These are phyloP conservation scores for Aplocera efformata DNA, from an alignment of 2,888 invertebrate species.

Conservation along the genomic window DNA sequence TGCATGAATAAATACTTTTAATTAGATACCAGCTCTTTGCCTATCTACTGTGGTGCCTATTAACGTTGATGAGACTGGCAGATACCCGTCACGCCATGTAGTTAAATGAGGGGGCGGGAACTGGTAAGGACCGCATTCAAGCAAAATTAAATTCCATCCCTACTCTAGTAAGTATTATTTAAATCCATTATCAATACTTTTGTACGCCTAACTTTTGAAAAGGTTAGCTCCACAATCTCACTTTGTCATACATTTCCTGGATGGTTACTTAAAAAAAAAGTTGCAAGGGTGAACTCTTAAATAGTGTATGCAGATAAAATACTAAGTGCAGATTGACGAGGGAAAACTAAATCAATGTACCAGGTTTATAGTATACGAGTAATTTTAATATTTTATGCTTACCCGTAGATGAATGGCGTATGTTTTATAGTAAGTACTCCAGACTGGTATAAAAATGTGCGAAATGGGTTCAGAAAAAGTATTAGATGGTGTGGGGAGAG, in stretches of 20 bases:
- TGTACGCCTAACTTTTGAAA: too few species aligned
- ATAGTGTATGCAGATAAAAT: neutral
- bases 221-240: too few species aligned
- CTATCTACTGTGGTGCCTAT: constrained; percentile 22
- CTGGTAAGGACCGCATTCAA: constrained; percentile 7
- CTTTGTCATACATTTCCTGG: neutral
- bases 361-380: constrained; percentile 13
- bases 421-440: too few species aligned
- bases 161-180: neutral
- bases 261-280: neutral
- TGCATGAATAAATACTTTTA: neutral
- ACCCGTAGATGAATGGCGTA: too few species aligned
- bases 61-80: constrained; percentile 37
- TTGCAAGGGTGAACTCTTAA: neutral
- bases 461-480: constrained; percentile 17
- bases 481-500: constrained; percentile 23
- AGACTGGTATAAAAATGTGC: constrained; percentile 2
- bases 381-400: neutral
- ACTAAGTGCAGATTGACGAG: neutral
- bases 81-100: constrained; percentile 23
- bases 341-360: constrained; percentile 15
- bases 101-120: constrained; percentile 9
- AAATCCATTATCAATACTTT: too few species aligned
- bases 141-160: constrained; percentile 6
- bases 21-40: constrained; percentile 6